These are phyloP conservation scores for Ceratotherium simum DNA, from an alignment of 2,113 vertebrate species.

Conservation along the genomic window DNA sequence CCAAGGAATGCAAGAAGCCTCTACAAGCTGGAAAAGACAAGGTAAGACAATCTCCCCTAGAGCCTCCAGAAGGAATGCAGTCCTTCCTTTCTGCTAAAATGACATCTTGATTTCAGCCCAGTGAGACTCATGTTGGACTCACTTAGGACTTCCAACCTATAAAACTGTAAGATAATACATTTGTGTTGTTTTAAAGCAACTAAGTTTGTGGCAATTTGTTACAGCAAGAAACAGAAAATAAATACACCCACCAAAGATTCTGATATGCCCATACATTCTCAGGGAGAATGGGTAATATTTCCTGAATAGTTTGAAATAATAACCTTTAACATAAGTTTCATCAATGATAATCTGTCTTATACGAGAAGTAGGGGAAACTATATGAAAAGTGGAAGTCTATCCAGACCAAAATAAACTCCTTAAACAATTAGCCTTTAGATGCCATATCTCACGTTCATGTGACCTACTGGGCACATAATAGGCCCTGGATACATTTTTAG, in stretches of 20 bases:
- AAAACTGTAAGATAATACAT: neutral
- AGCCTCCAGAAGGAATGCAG: neutral
- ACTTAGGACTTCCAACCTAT: neutral
- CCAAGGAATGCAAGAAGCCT: neutral
- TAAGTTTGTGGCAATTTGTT: neutral
- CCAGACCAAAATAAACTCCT: neutral
- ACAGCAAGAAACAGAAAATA: constrained; percentile 25
- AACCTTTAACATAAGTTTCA: neutral
- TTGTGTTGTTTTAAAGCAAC: neutral
- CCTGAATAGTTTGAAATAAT: neutral
- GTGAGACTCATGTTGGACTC: neutral
- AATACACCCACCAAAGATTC: neutral
- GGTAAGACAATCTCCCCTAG: neutral
- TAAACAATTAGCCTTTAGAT: neutral
- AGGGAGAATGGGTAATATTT: neutral
- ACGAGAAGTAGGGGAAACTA: neutral
- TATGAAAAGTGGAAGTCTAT: neutral
- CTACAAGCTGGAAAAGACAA: neutral
- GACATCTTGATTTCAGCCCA: neutral
- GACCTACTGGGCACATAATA: neutral
- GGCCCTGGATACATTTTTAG: neutral
- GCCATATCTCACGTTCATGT: neutral
- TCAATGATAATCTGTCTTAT: neutral
- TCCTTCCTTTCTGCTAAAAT: no score
- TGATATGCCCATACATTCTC: neutral